Conservation (phyloP, 2,888 invertebrate species). For the Biston betularia region DNA sequence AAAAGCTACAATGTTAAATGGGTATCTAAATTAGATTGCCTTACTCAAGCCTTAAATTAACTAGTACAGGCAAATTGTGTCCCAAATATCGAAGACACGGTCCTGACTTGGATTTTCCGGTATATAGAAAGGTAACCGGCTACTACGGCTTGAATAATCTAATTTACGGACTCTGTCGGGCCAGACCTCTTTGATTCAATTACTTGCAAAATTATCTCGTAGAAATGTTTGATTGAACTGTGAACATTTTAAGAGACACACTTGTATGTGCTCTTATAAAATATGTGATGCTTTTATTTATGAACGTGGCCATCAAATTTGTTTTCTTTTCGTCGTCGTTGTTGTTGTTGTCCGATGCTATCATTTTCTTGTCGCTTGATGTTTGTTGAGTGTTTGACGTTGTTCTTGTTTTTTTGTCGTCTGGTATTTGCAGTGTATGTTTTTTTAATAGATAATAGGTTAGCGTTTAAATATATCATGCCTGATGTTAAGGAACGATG, state of each 20-base stretch:
- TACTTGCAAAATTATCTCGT: constrained; percentile 20
- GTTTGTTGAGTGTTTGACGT: too few relatives aligned
- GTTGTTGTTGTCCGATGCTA: too few relatives aligned
- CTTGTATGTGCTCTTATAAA: too few relatives aligned
- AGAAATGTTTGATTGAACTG: constrained; percentile 25
- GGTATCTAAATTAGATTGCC: neutral
- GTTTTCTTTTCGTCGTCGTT: too few relatives aligned
- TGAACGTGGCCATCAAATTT: too few relatives aligned
- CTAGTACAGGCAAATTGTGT: neutral
- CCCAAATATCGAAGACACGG: constrained; percentile 3
- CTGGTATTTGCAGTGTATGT: too few relatives aligned
- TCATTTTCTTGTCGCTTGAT: too few relatives aligned
- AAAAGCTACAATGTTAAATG: neutral
- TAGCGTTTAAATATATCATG: too few relatives aligned
- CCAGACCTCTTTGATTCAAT: constrained; percentile 32
- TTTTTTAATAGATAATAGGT: too few relatives aligned
- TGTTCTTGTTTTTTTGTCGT: too few relatives aligned
- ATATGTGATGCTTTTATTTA: too few relatives aligned
- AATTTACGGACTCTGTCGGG: constrained; percentile 14
- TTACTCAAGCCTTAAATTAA: neutral
- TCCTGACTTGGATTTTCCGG: neutral
- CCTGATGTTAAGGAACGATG: too few relatives aligned
- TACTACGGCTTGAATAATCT: constrained; percentile 15
- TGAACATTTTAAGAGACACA: neutral
- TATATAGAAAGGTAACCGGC: constrained; percentile 2